Conservation (phyloP, 1,140 invertebrate genomes). For the Drosophila bocki region DNA sequence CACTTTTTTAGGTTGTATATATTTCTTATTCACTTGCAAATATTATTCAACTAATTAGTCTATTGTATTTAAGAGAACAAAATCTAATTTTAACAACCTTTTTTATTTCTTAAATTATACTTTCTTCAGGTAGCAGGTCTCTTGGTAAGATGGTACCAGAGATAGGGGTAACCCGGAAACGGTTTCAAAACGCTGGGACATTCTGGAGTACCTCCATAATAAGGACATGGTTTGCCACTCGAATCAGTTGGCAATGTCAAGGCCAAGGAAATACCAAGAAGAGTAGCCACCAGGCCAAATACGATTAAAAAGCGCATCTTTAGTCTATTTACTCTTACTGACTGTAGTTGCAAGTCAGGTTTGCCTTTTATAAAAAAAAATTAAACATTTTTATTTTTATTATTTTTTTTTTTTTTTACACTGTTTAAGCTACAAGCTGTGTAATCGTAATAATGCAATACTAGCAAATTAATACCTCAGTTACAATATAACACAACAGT, state of each 20-base stretch:
- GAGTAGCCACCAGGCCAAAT: background rate
- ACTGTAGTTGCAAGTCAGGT: background rate
- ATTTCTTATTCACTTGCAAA: too few relatives aligned
- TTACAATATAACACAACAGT: background rate
- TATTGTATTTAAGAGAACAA: too few relatives aligned
- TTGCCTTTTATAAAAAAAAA: background rate
- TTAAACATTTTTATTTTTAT: too few relatives aligned
- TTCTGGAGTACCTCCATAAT: background rate
- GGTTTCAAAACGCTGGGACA: background rate
- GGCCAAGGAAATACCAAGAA: background rate
- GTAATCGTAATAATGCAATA: background rate
- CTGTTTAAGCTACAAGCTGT: background rate
- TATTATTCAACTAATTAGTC: too few relatives aligned
- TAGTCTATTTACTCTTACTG: background rate
- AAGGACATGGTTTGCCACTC: background rate
- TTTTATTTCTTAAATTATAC: too few relatives aligned
- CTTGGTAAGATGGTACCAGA: too few relatives aligned
- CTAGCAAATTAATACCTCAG: background rate
- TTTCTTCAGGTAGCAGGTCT: too few relatives aligned
- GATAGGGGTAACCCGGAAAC: too few relatives aligned
- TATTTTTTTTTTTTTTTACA: too few relatives aligned
- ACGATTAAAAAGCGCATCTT: background rate
- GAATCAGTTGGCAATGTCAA: too few relatives aligned
- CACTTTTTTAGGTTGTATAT: too few relatives aligned
- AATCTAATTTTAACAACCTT: too few relatives aligned